A percentile compares a stretch with the other conserved stretches of the same genome.
Evolutionary conservation across 2,113 vertebrate species (phyloP).

Genomic region (Sminthopsis crassicaudata): DNA sequence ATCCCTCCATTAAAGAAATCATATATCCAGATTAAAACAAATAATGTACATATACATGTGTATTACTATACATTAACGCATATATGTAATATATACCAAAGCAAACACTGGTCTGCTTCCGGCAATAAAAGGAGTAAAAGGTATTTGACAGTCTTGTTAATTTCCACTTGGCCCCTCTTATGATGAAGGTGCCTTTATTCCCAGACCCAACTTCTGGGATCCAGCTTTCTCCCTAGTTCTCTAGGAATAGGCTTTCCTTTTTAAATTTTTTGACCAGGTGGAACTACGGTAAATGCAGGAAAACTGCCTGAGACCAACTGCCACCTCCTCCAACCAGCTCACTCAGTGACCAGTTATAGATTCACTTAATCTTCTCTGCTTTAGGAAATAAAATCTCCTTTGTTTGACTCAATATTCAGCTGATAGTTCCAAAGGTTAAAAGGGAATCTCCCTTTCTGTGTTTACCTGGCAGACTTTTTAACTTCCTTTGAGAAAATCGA

Average conservation of each 20-base stretch:
- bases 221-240: not conserved
- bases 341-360: not conserved
- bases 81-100: not conserved
- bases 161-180: not conserved
- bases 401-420: not conserved
- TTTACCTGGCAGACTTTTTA: not conserved
- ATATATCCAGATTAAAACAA: not conserved
- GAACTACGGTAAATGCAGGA: not conserved
- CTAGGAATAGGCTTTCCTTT: not conserved
- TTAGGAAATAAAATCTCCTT: not conserved
- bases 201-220: not conserved
- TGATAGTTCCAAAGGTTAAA: not conserved
- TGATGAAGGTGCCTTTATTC: not conserved
- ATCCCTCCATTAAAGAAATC: not conserved
- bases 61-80: too few species aligned
- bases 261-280: not conserved
- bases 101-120: not conserved
- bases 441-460: not conserved
- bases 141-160: not conserved
- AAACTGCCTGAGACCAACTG: not conserved
- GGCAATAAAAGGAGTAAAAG: not conserved
- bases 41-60: not conserved
- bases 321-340: not conserved
- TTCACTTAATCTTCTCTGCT: not conserved
- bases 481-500: not conserved